A percentile compares a stretch with the other conserved stretches of the same genome.
Conservation (phyloP, 2,888 invertebrate species). For the Hypselothyrea guttata region DNA sequence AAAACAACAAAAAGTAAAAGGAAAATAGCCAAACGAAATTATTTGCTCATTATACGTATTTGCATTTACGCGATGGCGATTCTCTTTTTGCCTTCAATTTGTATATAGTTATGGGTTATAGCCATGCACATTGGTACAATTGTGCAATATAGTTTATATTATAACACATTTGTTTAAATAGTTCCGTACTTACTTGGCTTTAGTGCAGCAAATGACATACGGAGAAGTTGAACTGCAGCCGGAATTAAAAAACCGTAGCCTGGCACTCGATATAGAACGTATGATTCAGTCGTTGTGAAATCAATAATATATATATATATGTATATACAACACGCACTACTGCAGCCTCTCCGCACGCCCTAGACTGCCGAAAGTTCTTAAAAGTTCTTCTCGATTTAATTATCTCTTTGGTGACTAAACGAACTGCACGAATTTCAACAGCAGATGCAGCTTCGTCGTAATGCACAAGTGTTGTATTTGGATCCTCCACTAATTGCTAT, state of each 20-base stretch:
- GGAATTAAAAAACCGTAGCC: conserved; percentile 6
- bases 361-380: too few species aligned
- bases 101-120: conserved; percentile 1
- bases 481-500: too few species aligned
- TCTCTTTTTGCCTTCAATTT: conserved; percentile 18
- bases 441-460: background rate
- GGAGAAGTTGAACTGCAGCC: too few species aligned
- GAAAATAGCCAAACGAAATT: conserved; percentile 10
- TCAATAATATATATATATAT: conserved; percentile 41
- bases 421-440: conserved; percentile 26
- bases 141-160: conserved; percentile 38
- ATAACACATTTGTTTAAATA: background rate
- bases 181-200: conserved; percentile 1
- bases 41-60: conserved; percentile 27
- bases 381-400: background rate
- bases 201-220: too few species aligned
- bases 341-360: too few species aligned
- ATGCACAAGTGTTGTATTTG: conserved; percentile 1
- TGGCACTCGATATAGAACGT: conserved; percentile 51
- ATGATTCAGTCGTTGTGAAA: conserved; percentile 72
- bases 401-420: background rate
- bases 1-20: conserved; percentile 10
- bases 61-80: conserved; percentile 34
- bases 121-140: conserved; percentile 36
- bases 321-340: conserved; percentile 37